Conservation (phyloP, 1,140 invertebrate genomes). For the Eupeodes corollae region DNA sequence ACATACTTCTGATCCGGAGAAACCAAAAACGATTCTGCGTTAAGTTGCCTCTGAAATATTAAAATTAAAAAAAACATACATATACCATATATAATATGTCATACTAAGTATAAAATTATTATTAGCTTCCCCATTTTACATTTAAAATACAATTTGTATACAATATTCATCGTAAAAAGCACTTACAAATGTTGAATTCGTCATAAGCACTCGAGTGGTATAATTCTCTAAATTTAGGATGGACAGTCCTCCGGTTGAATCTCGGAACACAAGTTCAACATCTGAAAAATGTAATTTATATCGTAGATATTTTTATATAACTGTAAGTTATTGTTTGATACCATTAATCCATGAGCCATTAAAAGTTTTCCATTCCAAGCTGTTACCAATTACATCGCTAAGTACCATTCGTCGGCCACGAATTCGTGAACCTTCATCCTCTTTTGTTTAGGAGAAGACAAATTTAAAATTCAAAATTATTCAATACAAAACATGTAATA, state of each 20-base stretch:
- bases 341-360: slow-evolving; percentile 75
- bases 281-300: slow-evolving; percentile 36
- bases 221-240: slow-evolving; percentile 60
- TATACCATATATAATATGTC: not conserved
- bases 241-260: slow-evolving; percentile 57
- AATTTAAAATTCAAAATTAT: not conserved
- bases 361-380: slow-evolving; percentile 51
- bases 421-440: slow-evolving; percentile 53
- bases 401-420: slow-evolving; percentile 53
- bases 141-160: too few species aligned
- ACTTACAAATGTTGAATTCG: slow-evolving; percentile 72
- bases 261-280: slow-evolving; percentile 55
- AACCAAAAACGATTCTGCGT: slow-evolving; percentile 60
- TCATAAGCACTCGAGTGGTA: slow-evolving; percentile 55
- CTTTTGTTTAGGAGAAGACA: slow-evolving; percentile 5
- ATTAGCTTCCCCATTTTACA: too few species aligned
- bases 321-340: slow-evolving; percentile 41
- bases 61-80: not conserved
- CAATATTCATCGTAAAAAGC: not conserved
- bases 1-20: slow-evolving; percentile 66
- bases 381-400: slow-evolving; percentile 51
- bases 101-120: not conserved
- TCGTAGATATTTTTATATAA: too few species aligned
- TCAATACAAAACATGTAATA: not conserved
- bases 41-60: slow-evolving; percentile 53